Percentiles rank a stretch among this genome's conserved stretches.
phyloP scores from a whole-genome alignment of 2,113 vertebrate species.

The Actenoides hombroni region DNA sequence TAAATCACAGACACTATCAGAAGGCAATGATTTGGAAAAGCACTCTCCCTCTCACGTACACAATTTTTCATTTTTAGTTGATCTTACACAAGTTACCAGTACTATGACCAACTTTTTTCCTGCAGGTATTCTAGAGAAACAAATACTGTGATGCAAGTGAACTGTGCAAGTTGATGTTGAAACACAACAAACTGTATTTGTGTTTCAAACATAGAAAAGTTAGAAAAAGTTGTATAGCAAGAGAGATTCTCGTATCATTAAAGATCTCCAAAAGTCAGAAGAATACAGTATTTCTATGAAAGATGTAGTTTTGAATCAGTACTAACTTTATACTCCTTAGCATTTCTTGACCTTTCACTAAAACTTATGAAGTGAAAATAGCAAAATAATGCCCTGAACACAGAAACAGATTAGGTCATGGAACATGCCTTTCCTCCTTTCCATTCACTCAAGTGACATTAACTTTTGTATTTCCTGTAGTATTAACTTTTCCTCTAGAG shows the following conservation, averaged over 20 bases:
- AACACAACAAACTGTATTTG: not conserved
- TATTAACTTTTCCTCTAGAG: not conserved
- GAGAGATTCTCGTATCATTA: not conserved
- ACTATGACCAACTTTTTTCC: not conserved
- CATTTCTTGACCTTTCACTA: not conserved
- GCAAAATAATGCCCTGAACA: not conserved
- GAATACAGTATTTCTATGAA: not conserved
- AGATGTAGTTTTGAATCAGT: not conserved
- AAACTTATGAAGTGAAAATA: not conserved
- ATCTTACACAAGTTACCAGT: not conserved
- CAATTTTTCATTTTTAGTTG: not conserved
- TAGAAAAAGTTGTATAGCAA: not conserved
- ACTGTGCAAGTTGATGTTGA: not conserved
- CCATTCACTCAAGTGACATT: not conserved
- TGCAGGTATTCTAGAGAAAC: not conserved
- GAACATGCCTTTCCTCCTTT: not conserved
- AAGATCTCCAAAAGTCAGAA: not conserved
- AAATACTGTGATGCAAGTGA: not conserved
- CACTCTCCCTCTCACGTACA: not conserved
- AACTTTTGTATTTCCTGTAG: not conserved
- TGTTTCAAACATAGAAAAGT: not conserved
- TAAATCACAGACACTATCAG: not conserved
- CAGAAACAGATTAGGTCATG: not conserved
- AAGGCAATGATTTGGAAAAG: not conserved
- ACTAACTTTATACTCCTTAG: not conserved